These are phyloP conservation scores for Agonopterix alstromeriana DNA, from an alignment of 2,888 invertebrate genomes.

Conservation along the genomic window DNA sequence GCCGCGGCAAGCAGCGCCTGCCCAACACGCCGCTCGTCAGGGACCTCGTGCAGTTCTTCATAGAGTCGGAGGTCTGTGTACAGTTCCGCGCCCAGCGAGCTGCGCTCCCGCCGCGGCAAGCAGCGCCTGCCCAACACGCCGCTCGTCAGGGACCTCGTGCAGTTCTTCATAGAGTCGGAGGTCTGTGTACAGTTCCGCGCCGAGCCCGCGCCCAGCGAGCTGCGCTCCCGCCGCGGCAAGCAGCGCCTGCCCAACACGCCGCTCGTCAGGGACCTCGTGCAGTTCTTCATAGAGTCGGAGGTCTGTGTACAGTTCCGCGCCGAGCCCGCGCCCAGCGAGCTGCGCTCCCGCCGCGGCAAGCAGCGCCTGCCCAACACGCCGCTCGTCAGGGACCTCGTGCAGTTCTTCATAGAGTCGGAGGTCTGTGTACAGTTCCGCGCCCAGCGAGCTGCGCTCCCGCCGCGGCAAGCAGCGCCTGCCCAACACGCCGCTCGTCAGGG, in stretches of 20 bases:
- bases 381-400: conserved; percentile 95
- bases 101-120: conserved; percentile 91
- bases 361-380: conserved; percentile 93
- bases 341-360: conserved; percentile 91
- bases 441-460: conserved; percentile 83
- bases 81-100: conserved; percentile 80
- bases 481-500: conserved; percentile 96
- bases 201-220: conserved; percentile 79
- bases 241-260: conserved; percentile 93
- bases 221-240: conserved; percentile 91
- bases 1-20: conserved; percentile 90
- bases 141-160: conserved; percentile 95
- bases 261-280: conserved; percentile 95
- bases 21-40: conserved; percentile 95
- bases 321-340: conserved; percentile 79
- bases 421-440: conserved; percentile 78
- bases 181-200: conserved; percentile 85
- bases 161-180: conserved; percentile 99
- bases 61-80: conserved; percentile 92
- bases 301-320: conserved; percentile 85
- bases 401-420: conserved; percentile 99
- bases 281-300: conserved; percentile 99
- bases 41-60: conserved; percentile 99
- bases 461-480: conserved; percentile 91
- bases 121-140: conserved; percentile 93